Percentiles rank a stretch among this genome's conserved stretches.
These are phyloP conservation scores for Chiloscyllium plagiosum DNA, from an alignment of 2,113 vertebrate genomes.

Conservation along the genomic window DNA sequence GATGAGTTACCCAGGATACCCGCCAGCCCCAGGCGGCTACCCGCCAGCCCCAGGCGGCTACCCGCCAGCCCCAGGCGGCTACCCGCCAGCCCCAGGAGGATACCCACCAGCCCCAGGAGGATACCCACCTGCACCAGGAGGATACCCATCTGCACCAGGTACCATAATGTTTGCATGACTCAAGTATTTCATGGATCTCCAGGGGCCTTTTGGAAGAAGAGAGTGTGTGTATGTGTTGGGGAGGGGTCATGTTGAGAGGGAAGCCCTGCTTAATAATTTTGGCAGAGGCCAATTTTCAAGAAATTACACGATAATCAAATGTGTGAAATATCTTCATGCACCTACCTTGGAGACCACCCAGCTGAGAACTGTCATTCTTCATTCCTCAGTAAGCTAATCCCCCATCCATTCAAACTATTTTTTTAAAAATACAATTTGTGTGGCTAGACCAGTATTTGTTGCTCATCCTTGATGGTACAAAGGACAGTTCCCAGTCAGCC, in stretches of 20 bases:
- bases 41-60: neutral
- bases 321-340: neutral
- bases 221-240: neutral
- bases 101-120: neutral
- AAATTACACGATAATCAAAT: neutral
- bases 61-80: neutral
- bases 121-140: neutral
- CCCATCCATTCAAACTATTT: neutral
- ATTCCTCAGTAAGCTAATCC: neutral
- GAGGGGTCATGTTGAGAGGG: neutral
- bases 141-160: neutral
- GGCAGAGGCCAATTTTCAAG: neutral
- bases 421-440: too few species aligned
- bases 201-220: neutral
- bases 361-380: neutral
- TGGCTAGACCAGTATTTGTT: too few species aligned
- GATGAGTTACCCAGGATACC: slow-evolving; percentile 21
- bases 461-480: too few species aligned
- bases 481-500: too few species aligned
- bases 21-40: neutral
- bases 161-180: neutral
- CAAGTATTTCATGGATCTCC: too few species aligned
- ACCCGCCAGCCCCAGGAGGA: neutral
- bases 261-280: neutral
- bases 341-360: neutral